Conservation (phyloP, 2,113 vertebrate species). For the Psilopogon haemacephalus region DNA sequence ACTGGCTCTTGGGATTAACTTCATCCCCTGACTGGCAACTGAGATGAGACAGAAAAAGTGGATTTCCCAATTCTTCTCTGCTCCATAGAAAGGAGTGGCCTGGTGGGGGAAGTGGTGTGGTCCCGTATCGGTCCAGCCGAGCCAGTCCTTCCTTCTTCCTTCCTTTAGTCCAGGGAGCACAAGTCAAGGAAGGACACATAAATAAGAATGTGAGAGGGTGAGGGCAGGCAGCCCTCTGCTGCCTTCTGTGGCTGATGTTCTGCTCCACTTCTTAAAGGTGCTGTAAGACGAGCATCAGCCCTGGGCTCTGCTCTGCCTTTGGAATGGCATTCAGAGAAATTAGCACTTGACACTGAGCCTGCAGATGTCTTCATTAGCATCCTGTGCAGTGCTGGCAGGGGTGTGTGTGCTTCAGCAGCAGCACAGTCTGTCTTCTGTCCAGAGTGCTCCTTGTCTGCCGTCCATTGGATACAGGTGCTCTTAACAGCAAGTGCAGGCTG, state of each 20-base stretch:
- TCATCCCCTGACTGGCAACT: background rate
- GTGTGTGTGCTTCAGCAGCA: background rate
- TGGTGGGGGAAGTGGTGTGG: background rate
- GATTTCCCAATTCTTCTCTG: background rate
- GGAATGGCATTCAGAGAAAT: background rate
- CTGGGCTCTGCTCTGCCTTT: background rate
- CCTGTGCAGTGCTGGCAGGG: background rate
- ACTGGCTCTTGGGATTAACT: background rate
- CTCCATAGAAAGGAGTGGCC: background rate
- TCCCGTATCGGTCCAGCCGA: background rate
- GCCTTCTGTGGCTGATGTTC: background rate
- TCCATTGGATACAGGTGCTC: background rate
- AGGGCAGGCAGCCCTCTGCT: background rate
- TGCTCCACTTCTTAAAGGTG: background rate
- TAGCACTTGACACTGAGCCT: background rate
- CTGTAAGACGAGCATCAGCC: background rate
- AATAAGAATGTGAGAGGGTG: background rate
- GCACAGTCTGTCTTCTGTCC: background rate
- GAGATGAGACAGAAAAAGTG: background rate
- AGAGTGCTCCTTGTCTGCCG: background rate
- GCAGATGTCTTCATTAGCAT: background rate
- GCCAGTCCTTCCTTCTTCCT: conserved; percentile 43
- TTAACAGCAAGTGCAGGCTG: background rate
- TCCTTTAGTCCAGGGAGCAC: background rate
- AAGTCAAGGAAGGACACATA: background rate